A percentile compares a stretch with the other conserved stretches of the same genome.
These are phyloP conservation scores for Paracentrotus lividus DNA, from an alignment of 53 echinoderm and acorn worm genomes.

Conservation along the genomic window DNA sequence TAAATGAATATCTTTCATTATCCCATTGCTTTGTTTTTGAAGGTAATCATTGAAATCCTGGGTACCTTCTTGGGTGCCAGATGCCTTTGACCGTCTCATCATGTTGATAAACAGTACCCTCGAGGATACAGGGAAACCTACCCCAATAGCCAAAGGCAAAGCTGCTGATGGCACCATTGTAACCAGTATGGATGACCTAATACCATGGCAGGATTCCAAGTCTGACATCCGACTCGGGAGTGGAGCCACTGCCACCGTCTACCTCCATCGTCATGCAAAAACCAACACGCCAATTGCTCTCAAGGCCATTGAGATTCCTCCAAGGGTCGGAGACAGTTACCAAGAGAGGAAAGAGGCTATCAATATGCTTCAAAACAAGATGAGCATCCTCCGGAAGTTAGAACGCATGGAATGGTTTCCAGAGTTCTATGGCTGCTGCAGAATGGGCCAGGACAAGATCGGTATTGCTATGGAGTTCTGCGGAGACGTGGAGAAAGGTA, in stretches of 20 bases:
- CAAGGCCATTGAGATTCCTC: background rate
- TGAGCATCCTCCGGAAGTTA: background rate
- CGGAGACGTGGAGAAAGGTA: background rate
- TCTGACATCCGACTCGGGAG: background rate
- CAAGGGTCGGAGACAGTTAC: background rate
- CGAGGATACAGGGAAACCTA: background rate
- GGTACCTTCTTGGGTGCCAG: background rate
- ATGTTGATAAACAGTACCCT: background rate
- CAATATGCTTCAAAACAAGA: slow-evolving; percentile 9
- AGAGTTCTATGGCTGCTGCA: slow-evolving; percentile 49
- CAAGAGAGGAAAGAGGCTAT: background rate
- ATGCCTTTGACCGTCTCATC: background rate
- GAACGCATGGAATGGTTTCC: slow-evolving; percentile 60
- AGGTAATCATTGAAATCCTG: background rate
- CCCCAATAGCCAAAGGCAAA: slow-evolving; percentile 11
- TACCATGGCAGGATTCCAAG: background rate
- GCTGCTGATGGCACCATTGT: slow-evolving; percentile 13
- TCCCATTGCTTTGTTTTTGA: background rate
- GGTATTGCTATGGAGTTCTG: slow-evolving; percentile 59
- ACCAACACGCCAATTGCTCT: slow-evolving; percentile 37
- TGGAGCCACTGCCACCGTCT: slow-evolving; percentile 29
- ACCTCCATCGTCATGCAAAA: background rate
- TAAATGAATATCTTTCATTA: too few species aligned
- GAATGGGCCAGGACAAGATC: background rate
- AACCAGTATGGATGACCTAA: background rate